Base-by-base conservation (phyloP, 2,888 invertebrate genomes). In the Morpho deidamia region DNA sequence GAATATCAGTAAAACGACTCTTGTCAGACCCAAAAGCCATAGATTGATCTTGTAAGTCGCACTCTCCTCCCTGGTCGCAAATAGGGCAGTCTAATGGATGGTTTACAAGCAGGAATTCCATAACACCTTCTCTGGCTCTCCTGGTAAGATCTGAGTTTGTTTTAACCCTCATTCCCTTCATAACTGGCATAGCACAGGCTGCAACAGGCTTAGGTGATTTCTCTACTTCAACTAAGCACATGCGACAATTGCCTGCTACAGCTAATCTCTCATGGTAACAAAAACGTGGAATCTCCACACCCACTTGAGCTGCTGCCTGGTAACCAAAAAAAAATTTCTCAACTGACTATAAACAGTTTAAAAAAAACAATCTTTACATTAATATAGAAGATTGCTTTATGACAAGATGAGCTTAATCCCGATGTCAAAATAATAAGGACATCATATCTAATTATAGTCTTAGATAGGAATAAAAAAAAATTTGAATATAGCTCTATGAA, bases 221-320 rank as follows among this genome's bases (percentile, higher is more conserved):
- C 79, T 99, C 99, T 9, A 99, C 98, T 87, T 99, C 99, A 0
- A 99, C 99, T 33, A 99, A 91, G 85, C 99, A 99, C 99, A 99
- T 99, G 61, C 99, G 93, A 77, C 99, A 99, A 89, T 99, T 99
- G 44, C 99, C 99, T 63, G 99, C 99, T 34, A 99, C 96, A 7
- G 99, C 98, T 53, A 99, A 92, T 48, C 99, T 92, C 78, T 99
- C 99, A 90, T 99, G 99, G 81, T 99, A 99, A 83, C 99, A 99
- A 83, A 99, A 99, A 57, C 99, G 91, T 1, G 99, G 99, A 64
- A 99, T 99, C 90, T 99, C 99, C 43, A 99, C 95, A 10, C 99
- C 99, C 62, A 95, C 93, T 84, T 95, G 91, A 1, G 98, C 98
- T 52, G 98, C 99, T 65, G 97, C 99, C 97, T 98, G 83, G 23